Base-by-base conservation (phyloP, 2,113 vertebrate species). In the Ctenomys sociabilis region DNA sequence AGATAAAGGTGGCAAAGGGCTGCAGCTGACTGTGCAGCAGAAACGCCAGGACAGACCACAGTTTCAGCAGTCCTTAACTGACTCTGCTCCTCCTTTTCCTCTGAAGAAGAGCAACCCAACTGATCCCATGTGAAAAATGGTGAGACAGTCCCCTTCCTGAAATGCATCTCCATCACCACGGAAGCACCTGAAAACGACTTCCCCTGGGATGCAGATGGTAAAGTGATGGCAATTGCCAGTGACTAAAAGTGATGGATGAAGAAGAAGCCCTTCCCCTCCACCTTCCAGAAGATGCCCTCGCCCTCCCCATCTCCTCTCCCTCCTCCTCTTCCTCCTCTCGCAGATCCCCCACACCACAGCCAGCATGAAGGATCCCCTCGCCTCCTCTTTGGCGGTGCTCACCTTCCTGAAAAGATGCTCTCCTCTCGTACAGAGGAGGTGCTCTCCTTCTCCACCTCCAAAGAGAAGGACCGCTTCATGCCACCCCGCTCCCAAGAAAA, bases 1-100 rank as follows among this genome's bases (percentile, higher is more conserved):
- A 98, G 99, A 99, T 97, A 99, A 99, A 99, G 99, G 99, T 97
- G 99, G 99, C 88, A 99, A 99, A 98, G 98, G 98, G 99, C 99
- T 97, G 98, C 99, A 73, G 99, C 99, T 90, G 99, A 99, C 99
- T 92, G 99, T 99, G 97, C 99, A 99, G 97, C 99, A 99, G 98
- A 98, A 99, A 61, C 99, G 99, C 97, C 99, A 99, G 73, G 99
- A 99, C 98, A 99, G 99, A 97, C 99, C 99, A 75, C 99, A 99
- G 96, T 99, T 99, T 96, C 99, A 99, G 95, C 99, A 99, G 95
- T 99, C 99, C 32, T 99, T 99, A 94, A 99, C 99, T 98, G 99
- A 99, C 97, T 99, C 99, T 94, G 99, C 59, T 99, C 99, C 78
- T 99, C 99, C 0, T 99, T 99, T 35, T 99, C 99, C 35, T 99